These are phyloP conservation scores for Benthosema pterotum DNA, from an alignment of 2,797 vertebrate genomes.

Conservation along the genomic window DNA sequence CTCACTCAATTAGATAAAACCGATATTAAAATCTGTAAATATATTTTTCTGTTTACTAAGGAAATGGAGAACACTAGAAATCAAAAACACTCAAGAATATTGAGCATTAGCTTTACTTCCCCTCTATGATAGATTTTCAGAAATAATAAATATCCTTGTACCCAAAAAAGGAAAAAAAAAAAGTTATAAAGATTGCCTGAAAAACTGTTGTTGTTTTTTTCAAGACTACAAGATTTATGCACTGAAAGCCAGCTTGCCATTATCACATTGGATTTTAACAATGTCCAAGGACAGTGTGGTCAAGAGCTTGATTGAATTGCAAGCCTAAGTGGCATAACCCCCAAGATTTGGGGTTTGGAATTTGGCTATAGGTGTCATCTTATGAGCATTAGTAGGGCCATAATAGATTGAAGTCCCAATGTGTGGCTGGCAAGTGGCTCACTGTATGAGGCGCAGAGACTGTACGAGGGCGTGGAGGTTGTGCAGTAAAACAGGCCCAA, in stretches of 20 bases:
- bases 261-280: not conserved
- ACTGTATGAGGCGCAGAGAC: not conserved
- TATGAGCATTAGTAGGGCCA: not conserved
- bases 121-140: too few relatives aligned
- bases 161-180: too few relatives aligned
- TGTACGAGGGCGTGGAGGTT: not conserved
- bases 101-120: not conserved
- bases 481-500: not conserved
- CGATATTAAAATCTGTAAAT: too few relatives aligned
- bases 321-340: not conserved
- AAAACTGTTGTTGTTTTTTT: too few relatives aligned
- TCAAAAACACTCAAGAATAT: not conserved
- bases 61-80: too few relatives aligned
- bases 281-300: not conserved
- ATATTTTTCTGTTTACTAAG: too few relatives aligned
- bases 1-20: too few relatives aligned
- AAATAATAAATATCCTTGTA: not conserved
- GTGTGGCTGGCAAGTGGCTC: not conserved
- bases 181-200: too few relatives aligned
- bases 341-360: too few relatives aligned
- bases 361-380: too few relatives aligned
- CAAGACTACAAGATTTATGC: not conserved
- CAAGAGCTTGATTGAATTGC: not conserved
- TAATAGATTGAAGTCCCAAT: not conserved
- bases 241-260: not conserved